Conservation (phyloP, 2,113 vertebrate genomes). For the Rhea americana region DNA sequence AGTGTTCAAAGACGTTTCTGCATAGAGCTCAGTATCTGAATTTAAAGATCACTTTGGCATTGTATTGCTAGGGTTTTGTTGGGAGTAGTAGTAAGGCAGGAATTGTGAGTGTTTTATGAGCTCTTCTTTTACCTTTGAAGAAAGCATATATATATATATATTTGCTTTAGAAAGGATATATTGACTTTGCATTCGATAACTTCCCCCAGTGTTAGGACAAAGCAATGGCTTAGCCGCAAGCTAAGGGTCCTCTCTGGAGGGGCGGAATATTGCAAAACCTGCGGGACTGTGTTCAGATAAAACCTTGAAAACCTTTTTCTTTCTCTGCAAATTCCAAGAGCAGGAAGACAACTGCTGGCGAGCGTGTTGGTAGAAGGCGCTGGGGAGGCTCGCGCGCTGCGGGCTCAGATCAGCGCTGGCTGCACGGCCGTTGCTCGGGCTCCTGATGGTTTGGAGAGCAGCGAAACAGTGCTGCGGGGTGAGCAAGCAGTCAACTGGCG, state of each 20-base stretch:
- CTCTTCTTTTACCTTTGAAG: background rate
- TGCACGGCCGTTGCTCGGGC: background rate
- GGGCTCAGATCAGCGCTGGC: background rate
- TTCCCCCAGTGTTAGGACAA: background rate
- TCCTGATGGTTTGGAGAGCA: background rate
- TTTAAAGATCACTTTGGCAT: background rate
- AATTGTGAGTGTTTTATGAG: background rate
- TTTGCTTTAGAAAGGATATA: background rate
- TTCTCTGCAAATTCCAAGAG: rapidly evolving
- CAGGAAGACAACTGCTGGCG: background rate
- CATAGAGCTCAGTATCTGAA: rapidly evolving
- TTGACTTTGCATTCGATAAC: background rate
- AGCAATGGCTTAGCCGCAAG: background rate
- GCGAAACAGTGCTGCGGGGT: background rate
- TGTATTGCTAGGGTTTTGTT: background rate
- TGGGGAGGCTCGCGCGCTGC: background rate
- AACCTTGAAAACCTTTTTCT: background rate
- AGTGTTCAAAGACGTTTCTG: rapidly evolving
- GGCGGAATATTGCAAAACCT: background rate
- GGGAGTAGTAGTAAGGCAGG: background rate
- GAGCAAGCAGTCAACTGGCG: background rate
- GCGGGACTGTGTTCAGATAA: rapidly evolving
- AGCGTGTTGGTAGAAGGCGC: background rate
- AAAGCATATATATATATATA: background rate
- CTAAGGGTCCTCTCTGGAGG: rapidly evolving